Evolutionary conservation across 2,797 vertebrate species (phyloP).

Genomic region (Catostomus latipinnis): DNA sequence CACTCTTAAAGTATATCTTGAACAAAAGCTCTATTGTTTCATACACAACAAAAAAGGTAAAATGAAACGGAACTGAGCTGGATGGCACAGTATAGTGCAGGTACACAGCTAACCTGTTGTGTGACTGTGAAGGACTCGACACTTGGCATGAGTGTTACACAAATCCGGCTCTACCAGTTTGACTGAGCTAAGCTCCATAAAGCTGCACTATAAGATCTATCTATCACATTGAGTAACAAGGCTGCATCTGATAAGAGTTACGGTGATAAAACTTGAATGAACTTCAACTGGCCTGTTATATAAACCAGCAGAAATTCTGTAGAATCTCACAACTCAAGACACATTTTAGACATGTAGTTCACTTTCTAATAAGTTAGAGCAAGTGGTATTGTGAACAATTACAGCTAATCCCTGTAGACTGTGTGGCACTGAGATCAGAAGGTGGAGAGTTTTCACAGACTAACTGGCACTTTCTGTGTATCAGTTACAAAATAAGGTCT

Average conservation of each 20-base stretch:
- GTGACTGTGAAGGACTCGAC: slow-evolving; percentile 62
- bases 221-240: slow-evolving; percentile 42
- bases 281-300: not conserved
- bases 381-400: slow-evolving; percentile 47
- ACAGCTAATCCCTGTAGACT: slow-evolving; percentile 21
- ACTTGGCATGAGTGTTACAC: slow-evolving; percentile 67
- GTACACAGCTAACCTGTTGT: slow-evolving; percentile 73
- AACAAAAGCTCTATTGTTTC: slow-evolving; percentile 56
- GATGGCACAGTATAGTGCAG: slow-evolving; percentile 63
- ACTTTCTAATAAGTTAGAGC: slow-evolving; percentile 28
- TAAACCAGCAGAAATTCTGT: not conserved
- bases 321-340: slow-evolving; percentile 25
- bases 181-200: slow-evolving; percentile 41
- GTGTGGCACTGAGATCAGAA: not conserved
- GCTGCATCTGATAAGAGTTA: slow-evolving; percentile 28
- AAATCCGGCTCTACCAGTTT: slow-evolving; percentile 75
- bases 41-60: slow-evolving; percentile 48
- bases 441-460: not conserved
- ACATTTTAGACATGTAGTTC: slow-evolving; percentile 9
- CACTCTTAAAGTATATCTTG: slow-evolving; percentile 10
- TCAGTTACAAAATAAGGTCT: too few relatives aligned
- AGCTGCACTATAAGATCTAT: slow-evolving; percentile 44
- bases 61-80: slow-evolving; percentile 63
- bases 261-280: slow-evolving; percentile 21
- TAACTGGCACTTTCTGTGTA: not conserved